Conservation (phyloP, 2,113 vertebrate species). For the Oryzias curvinotus region DNA sequence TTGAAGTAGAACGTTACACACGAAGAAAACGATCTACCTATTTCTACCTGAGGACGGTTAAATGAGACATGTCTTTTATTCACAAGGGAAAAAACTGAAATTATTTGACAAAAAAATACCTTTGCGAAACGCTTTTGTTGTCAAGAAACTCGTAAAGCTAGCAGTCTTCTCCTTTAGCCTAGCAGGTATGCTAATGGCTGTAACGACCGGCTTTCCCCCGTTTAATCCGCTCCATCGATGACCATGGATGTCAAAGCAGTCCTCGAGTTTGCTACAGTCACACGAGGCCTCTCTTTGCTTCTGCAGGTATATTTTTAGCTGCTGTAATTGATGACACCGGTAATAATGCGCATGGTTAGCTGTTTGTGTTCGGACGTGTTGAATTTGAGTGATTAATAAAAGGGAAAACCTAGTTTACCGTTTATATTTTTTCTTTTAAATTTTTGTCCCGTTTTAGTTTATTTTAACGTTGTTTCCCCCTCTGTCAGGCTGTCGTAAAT, state of each 20-base stretch:
- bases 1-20: too few relatives aligned
- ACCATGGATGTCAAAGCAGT: slow-evolving; percentile 78
- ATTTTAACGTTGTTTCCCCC: not conserved
- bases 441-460: not conserved
- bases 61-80: too few relatives aligned
- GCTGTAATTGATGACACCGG: not conserved
- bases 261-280: slow-evolving; percentile 78
- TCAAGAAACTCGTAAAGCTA: slow-evolving; percentile 11
- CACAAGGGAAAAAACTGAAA: too few relatives aligned
- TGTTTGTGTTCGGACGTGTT: too few relatives aligned
- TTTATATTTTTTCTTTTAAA: too few relatives aligned
- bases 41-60: too few relatives aligned
- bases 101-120: too few relatives aligned
- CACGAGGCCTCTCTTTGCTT: slow-evolving; percentile 82
- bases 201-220: slow-evolving; percentile 18
- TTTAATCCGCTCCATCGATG: slow-evolving; percentile 29
- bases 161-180: slow-evolving; percentile 13
- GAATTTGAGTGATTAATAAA: too few relatives aligned
- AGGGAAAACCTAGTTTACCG: too few relatives aligned
- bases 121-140: not conserved
- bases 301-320: slow-evolving; percentile 80
- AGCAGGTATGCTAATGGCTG: slow-evolving; percentile 47
- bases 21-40: too few relatives aligned
- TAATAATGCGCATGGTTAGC: too few relatives aligned
- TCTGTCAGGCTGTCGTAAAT: slow-evolving; percentile 85